These are phyloP conservation scores for Drosophila aff. DNA, from an alignment of 1,140 invertebrate genomes.

Conservation along the genomic window DNA sequence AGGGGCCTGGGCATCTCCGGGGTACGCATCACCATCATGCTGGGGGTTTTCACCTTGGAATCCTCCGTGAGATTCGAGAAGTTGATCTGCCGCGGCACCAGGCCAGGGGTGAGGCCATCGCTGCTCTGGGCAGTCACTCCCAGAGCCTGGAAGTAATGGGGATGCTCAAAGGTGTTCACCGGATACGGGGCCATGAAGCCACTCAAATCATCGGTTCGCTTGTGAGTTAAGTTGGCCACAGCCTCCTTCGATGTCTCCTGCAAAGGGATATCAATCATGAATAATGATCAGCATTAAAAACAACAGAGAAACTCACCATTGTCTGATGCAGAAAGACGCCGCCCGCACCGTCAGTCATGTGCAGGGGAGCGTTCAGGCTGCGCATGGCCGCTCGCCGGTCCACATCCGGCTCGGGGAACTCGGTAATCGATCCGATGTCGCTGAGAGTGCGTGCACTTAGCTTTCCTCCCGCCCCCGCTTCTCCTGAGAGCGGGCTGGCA, in stretches of 20 bases:
- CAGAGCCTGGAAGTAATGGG: conserved; percentile 79
- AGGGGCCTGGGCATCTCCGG: conserved; percentile 57
- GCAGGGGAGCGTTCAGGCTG: conserved; percentile 62
- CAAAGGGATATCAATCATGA: background rate
- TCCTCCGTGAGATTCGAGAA: conserved; percentile 81
- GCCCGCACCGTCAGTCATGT: conserved; percentile 61
- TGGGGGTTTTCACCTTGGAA: conserved; percentile 85
- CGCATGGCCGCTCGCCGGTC: conserved; percentile 85
- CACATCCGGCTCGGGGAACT: conserved; percentile 88
- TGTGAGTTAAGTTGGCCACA: conserved; percentile 76
- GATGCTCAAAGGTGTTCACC: conserved; percentile 77
- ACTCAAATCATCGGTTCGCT: conserved; percentile 78
- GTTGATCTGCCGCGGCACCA: conserved; percentile 81
- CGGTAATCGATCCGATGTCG: conserved; percentile 90
- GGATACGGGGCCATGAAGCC: conserved; percentile 66
- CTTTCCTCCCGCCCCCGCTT: conserved; percentile 53
- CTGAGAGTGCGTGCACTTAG: conserved; percentile 88
- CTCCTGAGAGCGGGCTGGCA: conserved; percentile 37
- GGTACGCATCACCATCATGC: conserved; percentile 73
- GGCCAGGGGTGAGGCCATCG: conserved; percentile 60
- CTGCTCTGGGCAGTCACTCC: conserved; percentile 57
- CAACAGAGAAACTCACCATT: conserved; percentile 69
- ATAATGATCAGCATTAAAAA: background rate
- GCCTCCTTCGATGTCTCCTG: conserved; percentile 81
- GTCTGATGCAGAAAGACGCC: conserved; percentile 70